Base-by-base conservation (phyloP, 2,113 vertebrate species). In the Hylia prasina region DNA sequence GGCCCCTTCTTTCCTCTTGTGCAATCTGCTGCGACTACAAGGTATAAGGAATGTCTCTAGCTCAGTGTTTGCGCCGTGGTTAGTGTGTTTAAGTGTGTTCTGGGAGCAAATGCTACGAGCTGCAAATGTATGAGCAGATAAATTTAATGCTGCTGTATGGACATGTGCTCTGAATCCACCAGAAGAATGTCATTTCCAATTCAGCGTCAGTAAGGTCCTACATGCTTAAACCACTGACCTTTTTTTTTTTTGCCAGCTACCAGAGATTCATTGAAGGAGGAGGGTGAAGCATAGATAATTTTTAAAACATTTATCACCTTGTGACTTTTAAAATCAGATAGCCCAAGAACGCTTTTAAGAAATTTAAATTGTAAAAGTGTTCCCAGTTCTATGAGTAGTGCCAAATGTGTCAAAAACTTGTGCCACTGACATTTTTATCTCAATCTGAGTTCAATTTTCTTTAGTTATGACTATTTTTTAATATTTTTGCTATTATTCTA, bases 401-500 rank as follows among this genome's bases (percentile, higher is more conserved):
- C 40, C 79, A 79, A 78, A 66, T 64, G 53, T 3, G 33, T 57
- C 6, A 78, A 72, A 86, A 78, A 84, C 50, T 64, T 47, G 30
- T 76, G 61, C 45, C 76, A 91, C 72, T 89, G 56, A 85, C 22
- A 47, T 65, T 92, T 87, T 85, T 71, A 65, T 95, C 79, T 90
- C 58, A 83, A 58, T 94, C 72, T 71, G 68, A 91, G 72, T 89
- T 95, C 71, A 89, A 56, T 95, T 97, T 96, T 90, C 84, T 90
- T 56, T 95, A 65, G 93, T 93, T 47, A 72, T 60, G 71, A 96
- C 61, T 51, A 15, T 4, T 68, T 75, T 83, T 39, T 35, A 47
- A 24, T 84, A 82, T 90, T 94, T 94, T 93, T 90, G 45, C 75
- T 94, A 81, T 90, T 75, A 95, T 95, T 95, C 58, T 95, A 81